Percentiles rank a stretch among this genome's conserved stretches.
These are phyloP conservation scores for Amiota mariae DNA, from an alignment of 2,888 invertebrate genomes.

Conservation along the genomic window DNA sequence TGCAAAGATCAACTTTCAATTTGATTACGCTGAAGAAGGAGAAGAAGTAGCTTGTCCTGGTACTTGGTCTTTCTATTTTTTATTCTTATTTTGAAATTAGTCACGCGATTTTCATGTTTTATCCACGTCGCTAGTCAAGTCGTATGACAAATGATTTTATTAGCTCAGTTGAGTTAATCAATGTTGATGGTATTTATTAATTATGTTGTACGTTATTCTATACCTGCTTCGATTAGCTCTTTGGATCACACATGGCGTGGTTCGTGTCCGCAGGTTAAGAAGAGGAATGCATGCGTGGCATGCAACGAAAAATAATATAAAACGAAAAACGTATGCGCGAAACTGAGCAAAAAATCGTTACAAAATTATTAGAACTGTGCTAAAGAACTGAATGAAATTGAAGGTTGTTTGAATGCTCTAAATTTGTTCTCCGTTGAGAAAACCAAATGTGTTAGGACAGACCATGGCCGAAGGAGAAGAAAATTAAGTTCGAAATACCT, in stretches of 20 bases:
- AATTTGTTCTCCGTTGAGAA: slow-evolving; percentile 46
- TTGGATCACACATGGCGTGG: slow-evolving; percentile 52
- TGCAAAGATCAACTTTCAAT: slow-evolving; percentile 5
- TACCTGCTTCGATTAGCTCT: slow-evolving; percentile 52
- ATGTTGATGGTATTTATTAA: slow-evolving; percentile 69
- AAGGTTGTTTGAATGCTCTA: slow-evolving; percentile 16
- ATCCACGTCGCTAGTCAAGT: slow-evolving; percentile 46
- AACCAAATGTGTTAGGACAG: slow-evolving; percentile 56
- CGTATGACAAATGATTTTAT: slow-evolving; percentile 70
- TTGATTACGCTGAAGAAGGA: background rate
- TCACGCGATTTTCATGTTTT: slow-evolving; percentile 68
- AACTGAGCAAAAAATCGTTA: background rate
- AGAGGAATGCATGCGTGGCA: slow-evolving; percentile 8
- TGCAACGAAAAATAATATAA: background rate
- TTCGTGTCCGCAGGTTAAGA: background rate
- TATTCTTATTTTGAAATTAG: slow-evolving; percentile 63
- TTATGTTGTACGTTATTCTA: slow-evolving; percentile 57
- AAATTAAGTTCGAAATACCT: slow-evolving; percentile 63
- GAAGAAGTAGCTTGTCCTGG: background rate
- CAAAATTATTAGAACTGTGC: background rate
- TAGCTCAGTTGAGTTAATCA: slow-evolving; percentile 69
- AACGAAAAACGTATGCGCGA: background rate
- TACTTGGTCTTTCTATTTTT: slow-evolving; percentile 14
- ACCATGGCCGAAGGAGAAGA: slow-evolving; percentile 48
- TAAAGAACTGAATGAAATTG: too few relatives aligned